Evolutionary conservation across 2,113 vertebrate genomes (phyloP).

Genomic region (Eolophus roseicapilla): DNA sequence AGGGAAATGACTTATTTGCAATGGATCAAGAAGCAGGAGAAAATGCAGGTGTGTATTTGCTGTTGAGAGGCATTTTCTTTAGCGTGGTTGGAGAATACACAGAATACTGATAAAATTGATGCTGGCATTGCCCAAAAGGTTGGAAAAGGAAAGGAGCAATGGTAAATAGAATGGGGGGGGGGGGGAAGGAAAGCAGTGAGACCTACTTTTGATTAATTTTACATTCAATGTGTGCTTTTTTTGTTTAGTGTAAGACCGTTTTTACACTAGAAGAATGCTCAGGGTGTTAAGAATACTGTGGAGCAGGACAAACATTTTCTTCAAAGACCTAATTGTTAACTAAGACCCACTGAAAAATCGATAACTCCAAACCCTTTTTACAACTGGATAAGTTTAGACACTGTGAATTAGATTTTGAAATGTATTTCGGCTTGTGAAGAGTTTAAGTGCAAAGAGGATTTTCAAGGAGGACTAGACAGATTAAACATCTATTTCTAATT

Average conservation of each 20-base stretch:
- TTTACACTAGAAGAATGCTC: not conserved
- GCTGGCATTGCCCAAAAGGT: not conserved
- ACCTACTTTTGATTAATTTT: not conserved
- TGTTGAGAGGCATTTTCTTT: slow-evolving; percentile 9
- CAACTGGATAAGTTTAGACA: not conserved
- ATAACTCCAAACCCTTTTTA: not conserved
- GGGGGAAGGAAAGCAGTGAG: fast-evolving
- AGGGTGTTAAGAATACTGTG: not conserved
- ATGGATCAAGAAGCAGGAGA: not conserved
- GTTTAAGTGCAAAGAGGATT: not conserved
- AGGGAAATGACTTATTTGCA: not conserved
- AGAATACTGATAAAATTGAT: not conserved
- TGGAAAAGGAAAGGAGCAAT: not conserved
- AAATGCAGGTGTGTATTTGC: not conserved
- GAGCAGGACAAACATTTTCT: not conserved
- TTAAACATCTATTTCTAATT: not conserved
- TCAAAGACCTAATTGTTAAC: not conserved
- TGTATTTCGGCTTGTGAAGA: not conserved
- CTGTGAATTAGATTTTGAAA: not conserved
- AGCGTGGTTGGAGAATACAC: not conserved
- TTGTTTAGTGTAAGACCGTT: not conserved
- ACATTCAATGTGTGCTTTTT: not conserved
- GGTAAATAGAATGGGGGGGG: not conserved
- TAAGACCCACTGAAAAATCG: not conserved
- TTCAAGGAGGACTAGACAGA: not conserved